Evolutionary conservation across 2,797 vertebrate genomes (phyloP).

Genomic region (Tinamus major): DNA sequence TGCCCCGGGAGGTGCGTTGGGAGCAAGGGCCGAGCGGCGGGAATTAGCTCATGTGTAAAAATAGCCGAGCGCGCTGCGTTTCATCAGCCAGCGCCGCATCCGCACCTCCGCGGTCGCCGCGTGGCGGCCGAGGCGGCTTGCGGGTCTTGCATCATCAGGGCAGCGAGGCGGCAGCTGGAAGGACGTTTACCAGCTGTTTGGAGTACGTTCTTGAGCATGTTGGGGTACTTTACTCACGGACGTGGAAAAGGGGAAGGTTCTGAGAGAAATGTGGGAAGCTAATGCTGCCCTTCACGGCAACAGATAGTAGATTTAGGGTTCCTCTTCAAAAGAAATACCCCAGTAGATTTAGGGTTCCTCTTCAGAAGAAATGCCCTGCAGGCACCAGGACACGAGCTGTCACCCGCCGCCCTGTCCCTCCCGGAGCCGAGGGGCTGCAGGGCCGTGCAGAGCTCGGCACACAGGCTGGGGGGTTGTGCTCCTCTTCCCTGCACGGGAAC

Average conservation of each 20-base stretch:
- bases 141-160: neutral
- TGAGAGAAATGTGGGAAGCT: fast-evolving
- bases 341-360: no score
- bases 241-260: no score
- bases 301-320: neutral
- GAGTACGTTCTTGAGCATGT: fast-evolving
- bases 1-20: no score
- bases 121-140: neutral
- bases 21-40: no score
- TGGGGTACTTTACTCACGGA: neutral
- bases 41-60: no score
- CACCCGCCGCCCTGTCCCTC: neutral
- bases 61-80: no score
- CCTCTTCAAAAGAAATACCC: no score
- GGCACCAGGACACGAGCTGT: no score
- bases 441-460: fast-evolving
- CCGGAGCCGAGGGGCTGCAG: neutral
- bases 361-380: no score
- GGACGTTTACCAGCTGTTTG: fast-evolving
- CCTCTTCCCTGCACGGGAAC: no score
- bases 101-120: neutral
- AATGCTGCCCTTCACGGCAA: neutral
- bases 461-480: neutral
- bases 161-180: neutral
- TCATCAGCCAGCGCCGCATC: no score